Evolutionary conservation across 2,113 vertebrate species (phyloP).

Genomic region (Microtus richardsoni): DNA sequence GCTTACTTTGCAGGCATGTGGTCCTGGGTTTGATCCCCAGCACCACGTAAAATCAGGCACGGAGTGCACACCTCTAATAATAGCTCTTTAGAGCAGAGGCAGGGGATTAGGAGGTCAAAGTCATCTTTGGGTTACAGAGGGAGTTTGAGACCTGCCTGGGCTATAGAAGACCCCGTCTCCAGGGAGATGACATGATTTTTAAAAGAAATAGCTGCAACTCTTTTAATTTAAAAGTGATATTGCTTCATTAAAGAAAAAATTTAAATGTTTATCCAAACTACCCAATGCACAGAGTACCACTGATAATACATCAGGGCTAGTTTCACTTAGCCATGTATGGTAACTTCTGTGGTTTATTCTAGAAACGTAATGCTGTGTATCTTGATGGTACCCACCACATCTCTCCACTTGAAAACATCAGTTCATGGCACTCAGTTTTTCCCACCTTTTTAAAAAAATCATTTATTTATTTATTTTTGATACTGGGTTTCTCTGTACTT

Average conservation of each 20-base stretch:
- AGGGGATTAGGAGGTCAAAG: no score
- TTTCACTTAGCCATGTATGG: neutral
- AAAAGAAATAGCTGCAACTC: neutral
- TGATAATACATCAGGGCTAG: neutral
- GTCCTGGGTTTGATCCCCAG: neutral
- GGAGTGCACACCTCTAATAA: neutral
- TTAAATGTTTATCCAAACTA: neutral
- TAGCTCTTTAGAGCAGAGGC: neutral
- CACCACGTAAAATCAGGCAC: neutral
- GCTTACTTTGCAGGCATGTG: neutral
- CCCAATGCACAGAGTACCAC: neutral
- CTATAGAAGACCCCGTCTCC: neutral
- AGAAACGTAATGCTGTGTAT: neutral
- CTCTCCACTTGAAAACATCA: slow-evolving; percentile 12
- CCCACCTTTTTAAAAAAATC: neutral
- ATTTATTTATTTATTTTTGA: no score
- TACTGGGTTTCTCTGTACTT: no score
- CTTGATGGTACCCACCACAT: neutral
- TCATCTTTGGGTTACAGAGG: neutral
- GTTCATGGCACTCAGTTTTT: neutral
- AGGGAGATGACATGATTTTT: neutral
- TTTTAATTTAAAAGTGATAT: slow-evolving; percentile 38
- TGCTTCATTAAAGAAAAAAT: slow-evolving; percentile 19
- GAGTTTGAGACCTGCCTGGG: neutral
- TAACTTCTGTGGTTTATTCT: slow-evolving; percentile 22